These are phyloP conservation scores for Caiman crocodilus DNA, from an alignment of 2,797 vertebrate species.

Conservation along the genomic window DNA sequence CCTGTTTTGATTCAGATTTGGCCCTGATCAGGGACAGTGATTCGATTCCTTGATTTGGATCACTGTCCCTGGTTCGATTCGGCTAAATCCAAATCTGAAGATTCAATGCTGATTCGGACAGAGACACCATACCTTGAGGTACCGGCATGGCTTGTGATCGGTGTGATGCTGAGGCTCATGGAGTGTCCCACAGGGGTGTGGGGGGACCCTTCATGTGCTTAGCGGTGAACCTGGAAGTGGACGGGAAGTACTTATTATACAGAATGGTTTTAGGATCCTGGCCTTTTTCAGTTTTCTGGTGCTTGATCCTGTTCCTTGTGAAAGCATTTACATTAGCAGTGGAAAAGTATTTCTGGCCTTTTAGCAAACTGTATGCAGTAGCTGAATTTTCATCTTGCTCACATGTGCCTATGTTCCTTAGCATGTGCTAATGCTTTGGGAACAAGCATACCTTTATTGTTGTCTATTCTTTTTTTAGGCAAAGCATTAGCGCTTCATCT, in stretches of 20 bases:
- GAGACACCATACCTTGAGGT: too few species aligned
- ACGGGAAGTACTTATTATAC: background rate
- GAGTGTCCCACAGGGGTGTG: too few species aligned
- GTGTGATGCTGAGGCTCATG: too few species aligned
- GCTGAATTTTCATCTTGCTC: slow-evolving; percentile 13
- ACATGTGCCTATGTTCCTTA: background rate
- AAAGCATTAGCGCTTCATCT: slow-evolving; percentile 19
- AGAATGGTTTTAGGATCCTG: background rate
- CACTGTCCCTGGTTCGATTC: too few species aligned
- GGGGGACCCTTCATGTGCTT: too few species aligned
- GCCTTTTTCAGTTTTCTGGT: background rate
- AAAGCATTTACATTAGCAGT: slow-evolving; percentile 26
- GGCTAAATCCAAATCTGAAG: too few species aligned
- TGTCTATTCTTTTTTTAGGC: background rate
- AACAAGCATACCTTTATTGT: background rate
- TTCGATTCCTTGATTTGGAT: too few species aligned
- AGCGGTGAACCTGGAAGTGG: too few species aligned
- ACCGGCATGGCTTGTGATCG: too few species aligned
- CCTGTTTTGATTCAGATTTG: too few species aligned
- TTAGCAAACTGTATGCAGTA: slow-evolving; percentile 4
- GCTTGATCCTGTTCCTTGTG: background rate
- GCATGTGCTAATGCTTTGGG: background rate
- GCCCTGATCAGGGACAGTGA: too few species aligned
- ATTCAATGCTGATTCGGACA: too few species aligned
- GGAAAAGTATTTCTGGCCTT: slow-evolving; percentile 12